A percentile compares a stretch with the other conserved stretches of the same genome.
phyloP scores from a whole-genome alignment of 2,113 vertebrate genomes.

The Dipodomys stephensi region DNA sequence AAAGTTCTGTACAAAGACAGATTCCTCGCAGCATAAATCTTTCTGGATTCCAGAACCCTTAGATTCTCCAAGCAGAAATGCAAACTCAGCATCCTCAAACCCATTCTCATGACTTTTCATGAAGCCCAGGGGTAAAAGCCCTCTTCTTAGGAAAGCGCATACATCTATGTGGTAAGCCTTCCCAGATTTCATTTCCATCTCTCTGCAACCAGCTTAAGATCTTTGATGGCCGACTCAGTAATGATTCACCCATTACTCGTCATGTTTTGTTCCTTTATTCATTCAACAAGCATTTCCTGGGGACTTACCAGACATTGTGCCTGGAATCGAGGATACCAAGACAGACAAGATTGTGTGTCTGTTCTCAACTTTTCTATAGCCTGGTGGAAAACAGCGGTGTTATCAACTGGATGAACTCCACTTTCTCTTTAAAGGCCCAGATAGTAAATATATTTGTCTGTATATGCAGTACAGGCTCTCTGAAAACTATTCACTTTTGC shows the following conservation, averaged over 20 bases:
- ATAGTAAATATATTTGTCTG: not conserved
- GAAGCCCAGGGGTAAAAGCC: not conserved
- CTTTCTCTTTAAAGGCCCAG: not conserved
- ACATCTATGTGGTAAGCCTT: fast-evolving
- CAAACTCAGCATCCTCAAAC: fast-evolving
- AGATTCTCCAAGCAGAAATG: not conserved
- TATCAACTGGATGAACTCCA: not conserved
- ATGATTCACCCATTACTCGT: too few species aligned
- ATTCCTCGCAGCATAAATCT: fast-evolving
- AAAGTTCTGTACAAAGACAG: fast-evolving
- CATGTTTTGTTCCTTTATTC: not conserved
- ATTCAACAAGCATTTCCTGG: not conserved
- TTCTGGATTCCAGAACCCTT: not conserved
- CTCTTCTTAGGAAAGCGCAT: fast-evolving
- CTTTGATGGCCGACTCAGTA: not conserved
- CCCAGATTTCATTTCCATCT: too few species aligned
- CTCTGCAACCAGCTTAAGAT: not conserved
- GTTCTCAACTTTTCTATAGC: too few species aligned
- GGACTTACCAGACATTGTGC: not conserved
- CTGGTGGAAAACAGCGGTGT: not conserved
- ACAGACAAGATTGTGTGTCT: fast-evolving
- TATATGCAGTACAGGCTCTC: not conserved
- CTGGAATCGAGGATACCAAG: not conserved
- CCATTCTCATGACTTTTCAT: fast-evolving
- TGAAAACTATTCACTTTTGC: not conserved